Evolutionary conservation across 2,888 invertebrate genomes (phyloP).

Genomic region (Noctuana brunneofusca): DNA sequence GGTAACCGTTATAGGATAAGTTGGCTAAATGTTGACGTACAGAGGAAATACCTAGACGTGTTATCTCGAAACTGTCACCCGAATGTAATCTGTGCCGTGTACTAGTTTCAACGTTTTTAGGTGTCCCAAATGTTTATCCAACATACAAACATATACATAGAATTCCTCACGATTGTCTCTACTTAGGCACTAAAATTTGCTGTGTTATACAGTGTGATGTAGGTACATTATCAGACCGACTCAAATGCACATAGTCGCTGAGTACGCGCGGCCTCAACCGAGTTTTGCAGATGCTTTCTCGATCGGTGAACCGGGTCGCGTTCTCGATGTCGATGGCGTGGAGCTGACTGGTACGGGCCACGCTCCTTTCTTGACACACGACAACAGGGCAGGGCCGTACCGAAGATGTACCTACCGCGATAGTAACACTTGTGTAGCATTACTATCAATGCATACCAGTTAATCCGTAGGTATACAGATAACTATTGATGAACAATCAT

Average conservation of each 20-base stretch:
- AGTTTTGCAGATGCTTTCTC: constrained; percentile 83
- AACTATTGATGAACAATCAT: constrained; percentile 20
- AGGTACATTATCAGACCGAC: constrained; percentile 14
- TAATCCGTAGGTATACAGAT: constrained; percentile 30
- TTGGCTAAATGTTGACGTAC: neutral
- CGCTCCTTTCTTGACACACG: constrained; percentile 42
- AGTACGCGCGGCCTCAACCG: constrained; percentile 78
- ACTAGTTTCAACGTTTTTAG: constrained; percentile 24
- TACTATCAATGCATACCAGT: constrained; percentile 21
- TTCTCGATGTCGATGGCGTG: constrained; percentile 73
- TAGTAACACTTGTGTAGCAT: constrained; percentile 13
- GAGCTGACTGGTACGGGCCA: constrained; percentile 42
- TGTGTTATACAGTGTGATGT: neutral
- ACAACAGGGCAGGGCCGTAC: constrained; percentile 49
- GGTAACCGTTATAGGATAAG: neutral
- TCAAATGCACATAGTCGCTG: constrained; percentile 63
- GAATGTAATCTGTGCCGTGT: constrained; percentile 21
- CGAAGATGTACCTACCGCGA: constrained; percentile 19
- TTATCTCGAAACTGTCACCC: constrained; percentile 17
- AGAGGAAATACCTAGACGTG: constrained; percentile 16
- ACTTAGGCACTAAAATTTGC: neutral
- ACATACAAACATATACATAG: neutral
- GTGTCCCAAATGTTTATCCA: constrained; percentile 29
- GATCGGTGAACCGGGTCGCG: constrained; percentile 81
- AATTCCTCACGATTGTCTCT: neutral